Base-by-base conservation (phyloP, 2,888 invertebrate genomes). In the Cactoblastis cactorum region DNA sequence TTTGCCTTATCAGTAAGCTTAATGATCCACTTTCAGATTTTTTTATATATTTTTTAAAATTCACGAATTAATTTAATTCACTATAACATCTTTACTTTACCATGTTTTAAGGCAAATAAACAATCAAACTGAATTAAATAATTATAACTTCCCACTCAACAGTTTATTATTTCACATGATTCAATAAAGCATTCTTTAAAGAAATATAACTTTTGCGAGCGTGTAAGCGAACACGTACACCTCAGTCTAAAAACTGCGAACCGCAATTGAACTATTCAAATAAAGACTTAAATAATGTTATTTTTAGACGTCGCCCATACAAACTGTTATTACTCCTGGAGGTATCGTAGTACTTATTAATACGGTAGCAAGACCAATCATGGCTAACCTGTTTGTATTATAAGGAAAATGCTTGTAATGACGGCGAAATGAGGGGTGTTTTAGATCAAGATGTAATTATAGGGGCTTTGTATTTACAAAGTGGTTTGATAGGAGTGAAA, bases 331-430 rank as follows among this genome's bases (percentile, higher is more conserved):
- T 38, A 38, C 1, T n/a, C 18, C 38, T 38, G 17, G 38, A 38
- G 11, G 38, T n/a, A 18, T 38, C 38, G 38, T 19, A 38, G 38
- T 38, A 11, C n/a, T 38, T 11, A 19, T 38, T 38, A 38, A 18
- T 38, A 38, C 19, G 38, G 38, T 38, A 37, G 17, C 37, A 18
- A 19, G 37, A 17, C n/a, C 14, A 43, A 24, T 24, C 8, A 19
- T 39, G 18, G 41, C 1, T n/a, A 22, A 28, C 28, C 28, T 14
- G 43, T 43, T 43, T 19, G 19, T 41, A 17, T 32, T 45, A 17
- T 32, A 15, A 15, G 17, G 14, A 32, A 32, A 45, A 45, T 45
- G 24, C 32, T 45, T 24, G 28, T 43, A 43, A 43, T 45, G 28
- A 45, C 15, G 3, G 15, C 1, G 45, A 32, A 32, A 32, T 45